A percentile compares a stretch with the other conserved stretches of the same genome.
Evolutionary conservation across 2,888 invertebrate species (phyloP).

Genomic region (Tethea ocularis): DNA sequence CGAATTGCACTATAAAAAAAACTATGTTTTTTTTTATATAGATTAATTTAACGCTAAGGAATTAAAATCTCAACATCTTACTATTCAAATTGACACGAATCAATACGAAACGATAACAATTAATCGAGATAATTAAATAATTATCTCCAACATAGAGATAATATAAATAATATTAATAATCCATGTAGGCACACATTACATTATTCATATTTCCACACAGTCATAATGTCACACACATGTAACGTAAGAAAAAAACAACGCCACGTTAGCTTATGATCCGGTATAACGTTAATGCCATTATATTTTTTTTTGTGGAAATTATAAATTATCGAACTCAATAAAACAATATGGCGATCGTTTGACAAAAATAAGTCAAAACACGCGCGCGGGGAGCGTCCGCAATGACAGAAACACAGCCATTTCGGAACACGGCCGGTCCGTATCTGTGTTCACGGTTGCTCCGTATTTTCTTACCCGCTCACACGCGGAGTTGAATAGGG

Average conservation of each 20-base stretch:
- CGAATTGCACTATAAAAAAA: conserved; percentile 12
- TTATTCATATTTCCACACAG: conserved; percentile 6
- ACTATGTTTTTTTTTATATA: neutral
- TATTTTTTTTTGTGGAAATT: conserved; percentile 33
- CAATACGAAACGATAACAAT: conserved; percentile 16
- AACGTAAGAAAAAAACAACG: conserved; percentile 9
- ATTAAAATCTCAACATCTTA: neutral
- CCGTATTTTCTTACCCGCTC: conserved; percentile 73
- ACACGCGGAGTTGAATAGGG: conserved; percentile 65
- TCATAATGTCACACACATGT: conserved; percentile 13
- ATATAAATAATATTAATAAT: conserved; percentile 15
- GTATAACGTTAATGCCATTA: conserved; percentile 13
- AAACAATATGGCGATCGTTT: conserved; percentile 77
- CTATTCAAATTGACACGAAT: conserved; percentile 2
- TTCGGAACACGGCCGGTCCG: conserved; percentile 60
- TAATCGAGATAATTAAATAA: conserved; percentile 23
- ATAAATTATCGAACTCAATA: conserved; percentile 54
- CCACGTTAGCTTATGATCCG: conserved; percentile 13
- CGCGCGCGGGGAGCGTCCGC: conserved; percentile 52
- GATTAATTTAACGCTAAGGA: too few relatives aligned
- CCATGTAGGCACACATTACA: conserved; percentile 12
- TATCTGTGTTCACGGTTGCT: conserved; percentile 56
- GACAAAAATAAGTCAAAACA: conserved; percentile 71
- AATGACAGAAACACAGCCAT: conserved; percentile 60
- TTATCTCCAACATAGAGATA: conserved; percentile 14